Evolutionary conservation across 2,888 invertebrate genomes (phyloP).

Genomic region (Himalopsyche kuldschensis): DNA sequence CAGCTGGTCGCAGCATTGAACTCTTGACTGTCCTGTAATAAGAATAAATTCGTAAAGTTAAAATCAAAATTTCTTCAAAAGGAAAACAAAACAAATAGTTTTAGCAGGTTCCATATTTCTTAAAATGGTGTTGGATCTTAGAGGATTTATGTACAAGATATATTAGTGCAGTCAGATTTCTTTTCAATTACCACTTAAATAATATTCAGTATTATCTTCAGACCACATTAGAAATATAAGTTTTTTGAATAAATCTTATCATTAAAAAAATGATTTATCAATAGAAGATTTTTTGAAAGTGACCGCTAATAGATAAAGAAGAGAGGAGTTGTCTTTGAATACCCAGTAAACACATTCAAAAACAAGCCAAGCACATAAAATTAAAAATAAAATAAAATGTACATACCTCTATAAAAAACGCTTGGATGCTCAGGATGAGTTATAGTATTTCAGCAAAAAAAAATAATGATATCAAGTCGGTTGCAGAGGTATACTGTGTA

Average conservation of each 20-base stretch:
- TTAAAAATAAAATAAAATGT: neutral
- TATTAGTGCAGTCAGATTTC: no score
- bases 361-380: neutral
- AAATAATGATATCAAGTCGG: neutral
- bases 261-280: no score
- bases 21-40: constrained; percentile 61
- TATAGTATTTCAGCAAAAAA: neutral
- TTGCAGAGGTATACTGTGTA: neutral
- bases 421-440: neutral
- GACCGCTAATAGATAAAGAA: no score
- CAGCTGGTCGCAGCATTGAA: constrained; percentile 68
- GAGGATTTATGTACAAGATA: no score
- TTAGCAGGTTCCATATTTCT: no score
- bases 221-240: no score
- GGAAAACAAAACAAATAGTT: neutral
- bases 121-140: no score
- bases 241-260: no score
- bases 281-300: no score
- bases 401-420: neutral
- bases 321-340: neutral
- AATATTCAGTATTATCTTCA: no score
- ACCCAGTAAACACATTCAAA: neutral
- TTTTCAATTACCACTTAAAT: no score
- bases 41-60: neutral
- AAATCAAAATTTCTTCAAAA: neutral